A percentile compares a stretch with the other conserved stretches of the same genome.
phyloP scores from a whole-genome alignment of 2,113 vertebrate species.

The Hystrix brachyura region DNA sequence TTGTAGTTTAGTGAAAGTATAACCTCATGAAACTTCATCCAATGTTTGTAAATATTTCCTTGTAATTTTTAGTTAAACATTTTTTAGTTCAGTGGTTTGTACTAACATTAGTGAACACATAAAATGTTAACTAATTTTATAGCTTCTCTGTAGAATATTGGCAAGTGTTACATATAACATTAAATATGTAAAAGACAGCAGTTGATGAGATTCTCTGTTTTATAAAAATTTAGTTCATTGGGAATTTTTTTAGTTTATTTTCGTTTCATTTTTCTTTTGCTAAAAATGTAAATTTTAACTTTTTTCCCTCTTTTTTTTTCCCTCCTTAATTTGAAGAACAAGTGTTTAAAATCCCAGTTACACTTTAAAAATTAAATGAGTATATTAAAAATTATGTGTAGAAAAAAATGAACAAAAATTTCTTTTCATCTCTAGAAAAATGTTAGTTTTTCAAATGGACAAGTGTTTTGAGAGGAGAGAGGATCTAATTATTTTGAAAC shows the following conservation, averaged over 20 bases:
- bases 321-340: neutral
- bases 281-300: conserved; percentile 49
- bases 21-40: conserved; percentile 5
- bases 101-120: conserved; percentile 2
- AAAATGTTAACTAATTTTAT: conserved; percentile 19
- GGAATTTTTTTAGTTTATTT: neutral
- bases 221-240: conserved; percentile 39
- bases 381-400: neutral
- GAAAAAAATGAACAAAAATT: conserved; percentile 34
- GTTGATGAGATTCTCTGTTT: neutral
- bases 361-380: conserved; percentile 30
- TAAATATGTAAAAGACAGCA: neutral
- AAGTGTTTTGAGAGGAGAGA: neutral
- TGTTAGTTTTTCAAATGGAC: conserved; percentile 48
- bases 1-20: neutral
- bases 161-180: conserved; percentile 34
- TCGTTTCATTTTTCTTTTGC: conserved; percentile 14
- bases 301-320: neutral
- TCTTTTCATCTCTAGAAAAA: conserved; percentile 42
- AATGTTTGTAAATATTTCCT: conserved; percentile 47
- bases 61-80: conserved; percentile 40
- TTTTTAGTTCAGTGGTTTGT: neutral
- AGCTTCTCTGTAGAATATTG: neutral
- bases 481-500: conserved; percentile 6
- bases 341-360: conserved; percentile 1